Evolutionary conservation across 2,797 vertebrate genomes (phyloP), one percentile per base, ranked within the genome.

Genomic region (Pseudomugil tenellus): DNA sequence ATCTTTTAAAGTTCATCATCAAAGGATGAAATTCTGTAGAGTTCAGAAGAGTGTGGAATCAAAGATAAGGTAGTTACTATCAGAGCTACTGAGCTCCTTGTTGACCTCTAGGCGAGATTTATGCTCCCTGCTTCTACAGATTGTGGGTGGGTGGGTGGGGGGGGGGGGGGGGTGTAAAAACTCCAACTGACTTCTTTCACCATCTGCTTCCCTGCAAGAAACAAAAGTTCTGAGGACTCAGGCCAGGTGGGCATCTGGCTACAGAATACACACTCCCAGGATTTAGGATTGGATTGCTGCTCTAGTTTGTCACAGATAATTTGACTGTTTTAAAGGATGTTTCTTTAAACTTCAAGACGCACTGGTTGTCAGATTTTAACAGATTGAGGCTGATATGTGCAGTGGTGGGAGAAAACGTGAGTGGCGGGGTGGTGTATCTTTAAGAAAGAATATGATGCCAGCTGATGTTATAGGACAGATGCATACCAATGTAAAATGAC

Each of bases 131-230:
- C 70, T 66, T 80, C 61, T 76, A 70, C 69, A 57, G 77, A 74
- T 85, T 62, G 72, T 70, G n/a, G n/a, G n/a, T n/a, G n/a, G n/a
- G n/a, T n/a, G n/a, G n/a, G n/a, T n/a, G n/a, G n/a, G n/a, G n/a
- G n/a, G n/a, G n/a, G n/a, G n/a, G 63, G 67, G 74, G 79, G 75
- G 77, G 67, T 79, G 81, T 41, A 46, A 74, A 67, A 84, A 79
- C 74, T 76, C 81, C 74, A 80, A 89, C 89, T 86, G 72, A 81
- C 73, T 71, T 62, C 74, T 66, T 72, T 71, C 48, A 79, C 70
- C 73, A 85, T 89, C 83, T 87, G 84, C 90, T 90, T 87, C 74
- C 58, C 81, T 83, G 85, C 87, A 85, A 87, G 81, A 81, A 79
- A 84, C 88, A 87, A 89, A 90, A 74, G 73, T 71, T 81, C 63